phyloP scores from a whole-genome alignment of 2,113 vertebrate species.

The Macquaria ambigua region DNA sequence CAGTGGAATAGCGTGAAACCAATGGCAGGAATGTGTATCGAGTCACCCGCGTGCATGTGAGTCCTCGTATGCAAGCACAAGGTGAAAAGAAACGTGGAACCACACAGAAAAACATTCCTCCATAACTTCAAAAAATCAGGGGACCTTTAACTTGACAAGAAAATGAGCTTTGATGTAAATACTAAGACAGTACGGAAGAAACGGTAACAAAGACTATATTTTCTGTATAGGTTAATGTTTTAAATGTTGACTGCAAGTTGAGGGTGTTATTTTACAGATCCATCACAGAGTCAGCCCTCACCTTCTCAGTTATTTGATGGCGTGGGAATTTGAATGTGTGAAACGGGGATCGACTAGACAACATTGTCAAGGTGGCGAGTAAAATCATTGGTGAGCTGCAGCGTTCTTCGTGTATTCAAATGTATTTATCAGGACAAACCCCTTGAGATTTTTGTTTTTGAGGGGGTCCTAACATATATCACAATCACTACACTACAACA shows the following conservation, averaged over 20 bases:
- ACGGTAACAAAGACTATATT: background rate
- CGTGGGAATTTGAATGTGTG: background rate
- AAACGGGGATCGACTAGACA: too few species aligned
- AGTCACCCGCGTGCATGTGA: background rate
- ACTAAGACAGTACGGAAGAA: background rate
- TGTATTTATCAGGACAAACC: too few species aligned
- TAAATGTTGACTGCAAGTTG: background rate
- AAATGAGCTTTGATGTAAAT: background rate
- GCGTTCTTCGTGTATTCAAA: too few species aligned
- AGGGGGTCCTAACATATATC: too few species aligned
- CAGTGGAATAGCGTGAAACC: background rate
- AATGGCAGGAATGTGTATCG: background rate
- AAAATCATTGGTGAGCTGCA: background rate
- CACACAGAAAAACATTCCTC: background rate
- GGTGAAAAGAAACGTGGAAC: background rate
- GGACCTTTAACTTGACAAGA: background rate
- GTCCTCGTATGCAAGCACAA: background rate
- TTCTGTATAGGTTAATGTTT: background rate
- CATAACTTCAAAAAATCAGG: background rate
- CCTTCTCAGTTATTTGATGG: background rate
- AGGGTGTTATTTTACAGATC: background rate
- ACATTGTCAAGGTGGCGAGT: background rate
- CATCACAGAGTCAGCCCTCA: background rate
- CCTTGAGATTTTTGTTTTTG: too few species aligned
- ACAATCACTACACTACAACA: too few species aligned